Evolutionary conservation across 1,140 invertebrate genomes (phyloP).

Genomic region (Anastatus disparis): DNA sequence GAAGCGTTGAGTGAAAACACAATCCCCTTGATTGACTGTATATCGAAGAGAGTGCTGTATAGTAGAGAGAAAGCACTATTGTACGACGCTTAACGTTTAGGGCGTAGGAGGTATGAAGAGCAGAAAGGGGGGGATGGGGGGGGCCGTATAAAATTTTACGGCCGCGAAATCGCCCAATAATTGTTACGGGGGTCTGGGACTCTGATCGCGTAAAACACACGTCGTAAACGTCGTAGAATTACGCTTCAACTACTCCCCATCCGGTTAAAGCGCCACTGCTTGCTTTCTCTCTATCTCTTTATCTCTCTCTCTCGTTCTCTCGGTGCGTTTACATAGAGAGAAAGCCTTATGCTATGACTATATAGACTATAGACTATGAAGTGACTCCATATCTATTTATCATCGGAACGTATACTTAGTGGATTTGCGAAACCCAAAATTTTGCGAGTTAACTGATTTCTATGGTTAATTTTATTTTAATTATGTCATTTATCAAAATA

Average conservation of each 20-base stretch:
- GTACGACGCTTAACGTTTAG: no score
- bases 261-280: not conserved
- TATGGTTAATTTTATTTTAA: no score
- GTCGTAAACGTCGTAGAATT: conserved; percentile 65
- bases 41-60: conserved; percentile 30
- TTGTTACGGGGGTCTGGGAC: conserved; percentile 65
- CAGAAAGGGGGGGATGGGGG: conserved; percentile 14
- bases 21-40: conserved; percentile 50
- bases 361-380: no score
- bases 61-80: not conserved
- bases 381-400: no score
- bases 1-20: conserved; percentile 13
- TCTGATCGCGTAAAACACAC: conserved; percentile 68
- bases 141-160: conserved; percentile 65
- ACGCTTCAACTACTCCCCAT: conserved; percentile 50
- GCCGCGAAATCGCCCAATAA: conserved; percentile 65
- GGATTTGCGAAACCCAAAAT: no score
- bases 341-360: not conserved
- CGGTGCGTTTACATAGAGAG: not conserved
- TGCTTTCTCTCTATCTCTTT: not conserved
- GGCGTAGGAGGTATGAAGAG: not conserved
- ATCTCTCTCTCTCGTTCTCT: not conserved
- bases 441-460: no score
- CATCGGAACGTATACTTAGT: no score
- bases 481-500: no score